Percentiles rank a stretch among this genome's conserved stretches.
phyloP scores from a whole-genome alignment of 2,888 invertebrate genomes.

The Anarsia innoxiella region DNA sequence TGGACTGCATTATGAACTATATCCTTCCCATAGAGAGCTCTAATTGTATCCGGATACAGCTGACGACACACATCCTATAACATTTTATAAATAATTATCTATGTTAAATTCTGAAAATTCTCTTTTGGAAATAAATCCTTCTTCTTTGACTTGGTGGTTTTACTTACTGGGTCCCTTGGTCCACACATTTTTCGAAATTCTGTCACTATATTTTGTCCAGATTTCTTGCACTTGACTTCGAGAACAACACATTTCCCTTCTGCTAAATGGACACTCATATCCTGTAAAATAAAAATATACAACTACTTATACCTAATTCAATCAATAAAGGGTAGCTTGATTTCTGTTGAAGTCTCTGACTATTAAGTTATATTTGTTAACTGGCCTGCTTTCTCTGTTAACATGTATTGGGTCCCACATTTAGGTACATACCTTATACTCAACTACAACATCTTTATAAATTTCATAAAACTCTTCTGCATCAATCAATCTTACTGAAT shows the following conservation, averaged over 20 bases:
- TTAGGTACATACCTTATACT: conserved; percentile 79
- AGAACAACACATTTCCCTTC: conserved; percentile 90
- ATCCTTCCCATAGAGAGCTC: conserved; percentile 87
- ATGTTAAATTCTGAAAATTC: too few species aligned
- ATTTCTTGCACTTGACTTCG: conserved; percentile 80
- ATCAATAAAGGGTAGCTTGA: neutral
- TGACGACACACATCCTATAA: conserved; percentile 68
- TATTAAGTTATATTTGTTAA: neutral
- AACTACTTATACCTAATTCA: neutral
- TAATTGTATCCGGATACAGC: conserved; percentile 85
- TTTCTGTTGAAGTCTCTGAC: neutral
- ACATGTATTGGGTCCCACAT: neutral
- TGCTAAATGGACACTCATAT: conserved; percentile 87
- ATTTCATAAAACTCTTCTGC: conserved; percentile 94
- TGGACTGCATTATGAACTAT: conserved; percentile 91
- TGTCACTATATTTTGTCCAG: conserved; percentile 68
- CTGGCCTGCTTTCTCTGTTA: neutral
- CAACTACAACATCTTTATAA: conserved; percentile 89
- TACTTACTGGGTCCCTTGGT: conserved; percentile 85
- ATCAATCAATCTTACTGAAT: conserved; percentile 83
- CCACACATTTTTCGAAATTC: conserved; percentile 90
- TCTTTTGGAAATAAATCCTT: too few species aligned
- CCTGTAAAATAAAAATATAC: conserved; percentile 52
- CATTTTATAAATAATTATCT: neutral
- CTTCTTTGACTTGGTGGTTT: too few species aligned